Evolutionary conservation across 2,888 invertebrate genomes (phyloP), one percentile per base, ranked within the genome.

Genomic region (Lithophane leautieri): DNA sequence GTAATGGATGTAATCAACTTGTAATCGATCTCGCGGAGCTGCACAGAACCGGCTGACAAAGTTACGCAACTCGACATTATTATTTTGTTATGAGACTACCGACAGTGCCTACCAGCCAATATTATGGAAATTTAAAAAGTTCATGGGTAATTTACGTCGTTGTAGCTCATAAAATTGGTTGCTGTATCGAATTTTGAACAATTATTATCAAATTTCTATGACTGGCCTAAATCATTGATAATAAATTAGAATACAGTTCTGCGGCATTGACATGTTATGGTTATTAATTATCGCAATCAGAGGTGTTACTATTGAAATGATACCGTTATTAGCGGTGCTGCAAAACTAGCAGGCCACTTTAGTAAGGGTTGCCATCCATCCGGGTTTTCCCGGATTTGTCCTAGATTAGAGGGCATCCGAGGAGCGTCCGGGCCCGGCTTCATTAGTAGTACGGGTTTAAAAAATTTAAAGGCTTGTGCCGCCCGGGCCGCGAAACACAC

Each of bases 1-100:
- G 81, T 79, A 78, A 63, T 77, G 56, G 44, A 73, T 80, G 77
- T 86, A 88, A 88, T 85, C 78, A 76, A 82, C 68, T 79, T 80
- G 84, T 85, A 87, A 88, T 84, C 76, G 81, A 86, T 84, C 81
- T 83, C 81, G 77, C 75, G 70, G 83, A 77, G 70, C 75, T 69
- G 72, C 70, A 73, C n/a, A 62, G 73, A 72, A 82, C 80, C 67
- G 71, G 84, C 73, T 62, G 78, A 72, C 61, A 78, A 83, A 65
- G 84, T 90, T 91, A 89, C 75, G 71, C 83, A 90, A 90, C 84
- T 28, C 75, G 82, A 87, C 42, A 73, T 74, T 85, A 76, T 73
- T 84, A 83, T 84, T 81, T 85, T 75, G 78, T 81, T 85, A 88
- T 81, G 80, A 89, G 75, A 83, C 73, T 58, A 72, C 73, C 79